Percentiles rank a stretch among this genome's conserved stretches.
These are phyloP conservation scores for Anarrhichthys ocellatus DNA, from an alignment of 2,113 vertebrate genomes.

Conservation along the genomic window DNA sequence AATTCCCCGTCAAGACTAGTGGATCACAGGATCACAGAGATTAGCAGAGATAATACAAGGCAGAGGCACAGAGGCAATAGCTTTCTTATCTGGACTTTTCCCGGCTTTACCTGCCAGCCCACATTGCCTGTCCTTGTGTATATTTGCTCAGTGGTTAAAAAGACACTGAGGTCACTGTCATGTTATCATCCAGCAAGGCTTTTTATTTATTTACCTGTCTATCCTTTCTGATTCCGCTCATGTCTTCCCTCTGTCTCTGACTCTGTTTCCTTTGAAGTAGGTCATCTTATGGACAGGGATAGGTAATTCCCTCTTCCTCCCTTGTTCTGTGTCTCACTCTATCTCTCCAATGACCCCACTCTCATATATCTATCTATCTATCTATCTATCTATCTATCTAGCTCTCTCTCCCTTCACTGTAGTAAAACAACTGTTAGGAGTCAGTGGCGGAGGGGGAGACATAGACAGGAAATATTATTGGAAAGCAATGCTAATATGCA, in stretches of 20 bases:
- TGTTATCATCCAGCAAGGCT: slow-evolving; percentile 46
- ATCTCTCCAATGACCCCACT: background rate
- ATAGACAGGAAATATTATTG: slow-evolving; percentile 52
- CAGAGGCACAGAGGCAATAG: slow-evolving; percentile 36
- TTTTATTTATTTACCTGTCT: slow-evolving; percentile 60
- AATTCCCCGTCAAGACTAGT: slow-evolving; percentile 45
- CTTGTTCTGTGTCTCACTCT: slow-evolving; percentile 2
- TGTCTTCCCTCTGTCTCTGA: slow-evolving; percentile 38
- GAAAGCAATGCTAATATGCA: slow-evolving; percentile 67
- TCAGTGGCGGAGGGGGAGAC: background rate
- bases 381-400: background rate
- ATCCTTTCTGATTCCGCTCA: slow-evolving; percentile 66
- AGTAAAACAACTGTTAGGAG: slow-evolving; percentile 10
- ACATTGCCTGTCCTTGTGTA: slow-evolving; percentile 40
- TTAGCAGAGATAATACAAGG: slow-evolving; percentile 59
- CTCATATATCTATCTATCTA: slow-evolving; percentile 1
- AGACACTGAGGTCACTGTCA: slow-evolving; percentile 50
- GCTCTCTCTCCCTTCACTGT: background rate
- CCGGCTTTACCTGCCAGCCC: slow-evolving; percentile 13
- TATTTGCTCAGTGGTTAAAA: slow-evolving; percentile 71
- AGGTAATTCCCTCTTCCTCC: slow-evolving; percentile 51
- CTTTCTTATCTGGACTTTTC: slow-evolving; percentile 43
- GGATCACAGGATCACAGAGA: slow-evolving; percentile 48
- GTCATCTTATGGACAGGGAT: slow-evolving; percentile 61
- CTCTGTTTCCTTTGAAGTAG: slow-evolving; percentile 69